These are phyloP conservation scores for Crepidodera aurea DNA, from an alignment of 2,888 invertebrate genomes.

Conservation along the genomic window DNA sequence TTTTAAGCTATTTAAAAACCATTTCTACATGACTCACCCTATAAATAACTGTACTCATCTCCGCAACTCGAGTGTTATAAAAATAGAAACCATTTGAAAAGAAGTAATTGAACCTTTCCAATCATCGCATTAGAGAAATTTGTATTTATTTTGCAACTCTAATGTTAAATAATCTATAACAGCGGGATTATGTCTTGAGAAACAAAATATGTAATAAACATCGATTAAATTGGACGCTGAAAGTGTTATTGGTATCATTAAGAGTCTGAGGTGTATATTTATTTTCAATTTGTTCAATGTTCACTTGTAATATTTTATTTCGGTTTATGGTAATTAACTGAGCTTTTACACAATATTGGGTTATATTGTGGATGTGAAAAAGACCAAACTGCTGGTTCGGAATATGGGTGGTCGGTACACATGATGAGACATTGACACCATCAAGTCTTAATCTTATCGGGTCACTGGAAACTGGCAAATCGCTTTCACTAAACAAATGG, in stretches of 20 bases:
- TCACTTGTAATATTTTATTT: no score
- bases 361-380: no score
- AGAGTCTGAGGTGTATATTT: background rate
- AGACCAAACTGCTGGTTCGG: no score
- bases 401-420: no score
- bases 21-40: background rate
- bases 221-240: slow-evolving; percentile 26
- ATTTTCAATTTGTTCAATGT: slow-evolving; percentile 7
- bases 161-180: slow-evolving; percentile 29
- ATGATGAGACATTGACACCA: no score
- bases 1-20: no score
- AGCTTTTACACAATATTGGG: no score
- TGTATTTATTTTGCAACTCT: slow-evolving; percentile 32
- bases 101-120: slow-evolving; percentile 33
- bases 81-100: slow-evolving; percentile 36
- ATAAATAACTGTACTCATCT: slow-evolving; percentile 30
- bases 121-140: slow-evolving; percentile 25
- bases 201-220: slow-evolving; percentile 35
- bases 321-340: no score
- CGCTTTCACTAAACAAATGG: no score
- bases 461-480: no score
- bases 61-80: slow-evolving; percentile 34
- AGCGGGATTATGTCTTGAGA: slow-evolving; percentile 24
- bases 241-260: slow-evolving; percentile 26
- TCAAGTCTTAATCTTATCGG: no score